Conservation (phyloP, 2,797 vertebrate species). For the Sebastes cheni region DNA sequence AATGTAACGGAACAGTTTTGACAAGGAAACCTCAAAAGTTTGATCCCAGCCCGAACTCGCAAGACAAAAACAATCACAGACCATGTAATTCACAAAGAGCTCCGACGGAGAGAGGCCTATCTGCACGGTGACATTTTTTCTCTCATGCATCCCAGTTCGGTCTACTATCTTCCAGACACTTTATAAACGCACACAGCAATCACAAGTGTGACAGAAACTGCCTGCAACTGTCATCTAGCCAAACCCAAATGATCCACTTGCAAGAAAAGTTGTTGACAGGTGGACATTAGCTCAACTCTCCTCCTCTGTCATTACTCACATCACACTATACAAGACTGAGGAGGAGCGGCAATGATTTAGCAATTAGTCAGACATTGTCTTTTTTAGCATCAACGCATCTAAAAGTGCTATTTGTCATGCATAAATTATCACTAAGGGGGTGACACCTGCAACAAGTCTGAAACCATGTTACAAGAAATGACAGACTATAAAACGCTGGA, state of each 20-base stretch:
- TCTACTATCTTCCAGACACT: slow-evolving; percentile 19
- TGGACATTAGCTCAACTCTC: slow-evolving; percentile 31
- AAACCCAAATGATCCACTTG: slow-evolving; percentile 11
- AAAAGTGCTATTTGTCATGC: neutral
- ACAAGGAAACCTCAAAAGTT: neutral
- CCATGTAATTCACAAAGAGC: slow-evolving; percentile 31
- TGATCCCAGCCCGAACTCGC: neutral
- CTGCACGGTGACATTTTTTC: neutral
- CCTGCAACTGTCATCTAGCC: slow-evolving; percentile 23
- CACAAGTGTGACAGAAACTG: slow-evolving; percentile 30
- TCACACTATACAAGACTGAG: neutral
- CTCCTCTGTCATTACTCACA: slow-evolving; percentile 30
- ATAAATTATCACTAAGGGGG: neutral
- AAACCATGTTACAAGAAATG: neutral
- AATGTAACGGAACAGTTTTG: neutral
- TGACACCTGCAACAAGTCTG: neutral
- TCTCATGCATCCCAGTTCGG: slow-evolving; percentile 26
- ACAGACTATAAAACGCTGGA: neutral
- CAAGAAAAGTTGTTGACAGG: slow-evolving; percentile 41
- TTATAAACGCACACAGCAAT: slow-evolving; percentile 24
- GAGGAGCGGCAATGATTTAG: neutral
- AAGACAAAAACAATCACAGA: slow-evolving; percentile 37
- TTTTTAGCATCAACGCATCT: neutral
- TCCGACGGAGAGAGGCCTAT: neutral
- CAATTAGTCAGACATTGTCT: slow-evolving; percentile 15